A percentile compares a stretch with the other conserved stretches of the same genome.
These are phyloP conservation scores for Camponotus pennsylvanicus DNA, from an alignment of 1,140 invertebrate genomes.

Conservation along the genomic window DNA sequence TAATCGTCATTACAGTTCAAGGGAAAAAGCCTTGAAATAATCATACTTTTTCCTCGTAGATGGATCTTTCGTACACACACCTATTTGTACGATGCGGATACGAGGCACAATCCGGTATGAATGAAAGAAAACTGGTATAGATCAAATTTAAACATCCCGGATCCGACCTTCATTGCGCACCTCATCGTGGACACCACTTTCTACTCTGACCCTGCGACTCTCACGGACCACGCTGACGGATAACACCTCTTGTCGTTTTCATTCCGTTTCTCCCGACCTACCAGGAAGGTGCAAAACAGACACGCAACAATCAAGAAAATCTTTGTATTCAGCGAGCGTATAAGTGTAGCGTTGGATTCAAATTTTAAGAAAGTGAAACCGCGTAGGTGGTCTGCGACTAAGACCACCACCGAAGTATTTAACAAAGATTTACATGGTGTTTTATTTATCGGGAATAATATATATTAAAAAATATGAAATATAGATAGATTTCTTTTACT, in stretches of 20 bases:
- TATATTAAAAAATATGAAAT: neutral
- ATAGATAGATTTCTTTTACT: slow-evolving; percentile 1
- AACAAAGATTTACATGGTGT: neutral
- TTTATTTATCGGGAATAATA: neutral
- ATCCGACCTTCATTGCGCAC: slow-evolving; percentile 81
- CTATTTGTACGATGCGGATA: slow-evolving; percentile 29
- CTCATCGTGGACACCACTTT: slow-evolving; percentile 79
- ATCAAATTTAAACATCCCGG: slow-evolving; percentile 81
- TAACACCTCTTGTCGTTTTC: slow-evolving; percentile 78
- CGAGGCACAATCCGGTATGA: slow-evolving; percentile 71
- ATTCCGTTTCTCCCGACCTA: slow-evolving; percentile 69
- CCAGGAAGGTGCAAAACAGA: slow-evolving; percentile 7
- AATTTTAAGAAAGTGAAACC: slow-evolving; percentile 54
- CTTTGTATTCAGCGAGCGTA: neutral
- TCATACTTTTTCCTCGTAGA: slow-evolving; percentile 40
- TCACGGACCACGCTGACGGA: slow-evolving; percentile 55
- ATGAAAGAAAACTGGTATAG: slow-evolving; percentile 81
- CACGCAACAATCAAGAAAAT: slow-evolving; percentile 35
- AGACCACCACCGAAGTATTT: neutral
- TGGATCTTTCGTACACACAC: slow-evolving; percentile 3
- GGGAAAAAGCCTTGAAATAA: slow-evolving; percentile 11
- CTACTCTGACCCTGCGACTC: slow-evolving; percentile 81
- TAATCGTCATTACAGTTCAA: slow-evolving; percentile 13
- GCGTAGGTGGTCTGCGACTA: neutral
- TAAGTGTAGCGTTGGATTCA: neutral